Conservation (phyloP, 2,113 vertebrate genomes). For the Oostethus manadensis region DNA sequence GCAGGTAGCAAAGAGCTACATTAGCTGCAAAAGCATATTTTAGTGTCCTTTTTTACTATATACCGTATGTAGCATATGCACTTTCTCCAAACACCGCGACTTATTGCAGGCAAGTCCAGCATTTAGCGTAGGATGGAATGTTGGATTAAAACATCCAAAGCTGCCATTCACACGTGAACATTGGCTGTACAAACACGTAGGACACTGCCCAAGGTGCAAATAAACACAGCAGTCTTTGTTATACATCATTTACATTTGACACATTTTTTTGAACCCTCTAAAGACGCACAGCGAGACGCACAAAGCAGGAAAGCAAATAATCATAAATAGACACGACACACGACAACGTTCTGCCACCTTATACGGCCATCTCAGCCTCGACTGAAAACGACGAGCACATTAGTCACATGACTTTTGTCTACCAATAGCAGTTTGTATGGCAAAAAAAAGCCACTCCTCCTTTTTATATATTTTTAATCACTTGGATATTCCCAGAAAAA, state of each 20-base stretch:
- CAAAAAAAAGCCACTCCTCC: conserved; percentile 1
- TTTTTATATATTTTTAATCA: too few relatives aligned
- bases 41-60: conserved; percentile 15
- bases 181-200: background rate
- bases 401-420: conserved; percentile 4
- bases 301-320: conserved; percentile 24
- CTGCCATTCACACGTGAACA: conserved; percentile 16
- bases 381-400: conserved; percentile 25
- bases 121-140: conserved; percentile 21
- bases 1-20: conserved; percentile 25
- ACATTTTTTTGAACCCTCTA: conserved; percentile 16
- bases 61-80: conserved; percentile 14
- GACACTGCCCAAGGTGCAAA: conserved; percentile 8
- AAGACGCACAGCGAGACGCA: conserved; percentile 24
- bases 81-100: conserved; percentile 20
- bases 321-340: conserved; percentile 13
- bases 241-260: background rate
- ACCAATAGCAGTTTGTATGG: conserved; percentile 25
- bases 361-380: conserved; percentile 19
- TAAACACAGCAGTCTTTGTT: background rate
- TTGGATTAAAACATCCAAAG: conserved; percentile 19
- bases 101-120: conserved; percentile 1
- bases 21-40: conserved; percentile 37
- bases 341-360: conserved; percentile 11
- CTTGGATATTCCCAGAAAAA: too few relatives aligned